These are phyloP conservation scores for Drosophila ambigua DNA, from an alignment of 1,140 invertebrate species.

Conservation along the genomic window DNA sequence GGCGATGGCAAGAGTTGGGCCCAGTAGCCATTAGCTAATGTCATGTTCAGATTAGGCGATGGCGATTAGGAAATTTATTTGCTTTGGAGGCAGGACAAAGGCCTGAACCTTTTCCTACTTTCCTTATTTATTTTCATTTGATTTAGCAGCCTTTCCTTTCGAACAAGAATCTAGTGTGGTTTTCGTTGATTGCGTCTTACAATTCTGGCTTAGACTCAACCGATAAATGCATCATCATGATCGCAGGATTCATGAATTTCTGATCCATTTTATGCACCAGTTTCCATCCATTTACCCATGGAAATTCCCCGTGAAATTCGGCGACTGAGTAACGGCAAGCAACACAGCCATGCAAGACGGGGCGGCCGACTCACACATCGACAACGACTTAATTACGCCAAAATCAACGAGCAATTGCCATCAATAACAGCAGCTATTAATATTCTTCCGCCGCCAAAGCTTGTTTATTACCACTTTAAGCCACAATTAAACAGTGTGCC, in stretches of 20 bases:
- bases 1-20: constrained; percentile 18
- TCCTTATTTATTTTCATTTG: background rate
- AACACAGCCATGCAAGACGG: background rate
- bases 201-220: too few species aligned
- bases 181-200: too few species aligned
- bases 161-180: background rate
- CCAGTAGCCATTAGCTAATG: constrained; percentile 56
- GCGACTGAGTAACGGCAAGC: constrained; percentile 16
- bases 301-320: constrained; percentile 43
- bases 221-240: constrained; percentile 5
- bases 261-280: background rate
- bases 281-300: background rate
- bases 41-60: constrained; percentile 47
- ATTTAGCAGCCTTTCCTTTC: background rate
- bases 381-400: constrained; percentile 83
- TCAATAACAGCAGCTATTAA: constrained; percentile 83
- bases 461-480: constrained; percentile 80
- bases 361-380: constrained; percentile 26
- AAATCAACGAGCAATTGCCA: constrained; percentile 83
- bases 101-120: constrained; percentile 1
- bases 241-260: too few species aligned
- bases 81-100: background rate
- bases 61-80: constrained; percentile 46
- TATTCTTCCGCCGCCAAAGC: constrained; percentile 72
- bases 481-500: constrained; percentile 71